A percentile compares a stretch with the other conserved stretches of the same genome.
These are phyloP conservation scores for Sinodicranocentrus sp. DNA, from an alignment of 2,888 invertebrate species.

Conservation along the genomic window DNA sequence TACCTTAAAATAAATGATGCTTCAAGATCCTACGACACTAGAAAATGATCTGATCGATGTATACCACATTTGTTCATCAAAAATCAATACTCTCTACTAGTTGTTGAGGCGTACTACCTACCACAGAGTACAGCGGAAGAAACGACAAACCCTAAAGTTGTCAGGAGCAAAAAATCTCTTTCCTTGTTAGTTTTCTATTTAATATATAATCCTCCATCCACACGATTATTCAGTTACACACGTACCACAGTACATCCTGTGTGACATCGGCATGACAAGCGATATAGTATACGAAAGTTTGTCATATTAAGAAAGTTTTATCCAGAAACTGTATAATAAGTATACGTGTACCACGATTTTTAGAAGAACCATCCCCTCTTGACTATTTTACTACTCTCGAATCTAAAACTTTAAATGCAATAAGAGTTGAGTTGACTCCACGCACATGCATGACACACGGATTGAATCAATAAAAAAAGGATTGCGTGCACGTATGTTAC, in stretches of 20 bases:
- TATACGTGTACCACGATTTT: background rate
- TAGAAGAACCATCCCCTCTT: background rate
- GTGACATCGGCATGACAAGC: slow-evolving; percentile 20
- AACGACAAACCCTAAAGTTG: background rate
- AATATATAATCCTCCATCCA: slow-evolving; percentile 58
- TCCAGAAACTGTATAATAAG: background rate
- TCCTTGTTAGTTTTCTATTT: background rate
- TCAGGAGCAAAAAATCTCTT: background rate
- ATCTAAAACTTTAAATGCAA: background rate
- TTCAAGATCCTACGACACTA: no score
- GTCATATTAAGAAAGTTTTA: background rate
- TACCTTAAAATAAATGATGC: no score
- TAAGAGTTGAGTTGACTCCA: background rate
- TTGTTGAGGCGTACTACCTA: slow-evolving; percentile 9
- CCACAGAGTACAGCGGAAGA: slow-evolving; percentile 34
- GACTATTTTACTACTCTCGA: background rate
- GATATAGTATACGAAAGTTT: background rate
- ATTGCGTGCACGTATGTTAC: no score
- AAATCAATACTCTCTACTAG: no score
- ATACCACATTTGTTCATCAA: no score
- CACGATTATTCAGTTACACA: slow-evolving; percentile 63
- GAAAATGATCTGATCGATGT: no score
- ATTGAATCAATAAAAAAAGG: no score
- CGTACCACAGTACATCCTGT: slow-evolving; percentile 42
- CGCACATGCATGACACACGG: background rate